Percentiles rank a stretch among this genome's conserved stretches.
phyloP scores from a whole-genome alignment of 2,888 invertebrate species.

The Quadroppia sp. region DNA sequence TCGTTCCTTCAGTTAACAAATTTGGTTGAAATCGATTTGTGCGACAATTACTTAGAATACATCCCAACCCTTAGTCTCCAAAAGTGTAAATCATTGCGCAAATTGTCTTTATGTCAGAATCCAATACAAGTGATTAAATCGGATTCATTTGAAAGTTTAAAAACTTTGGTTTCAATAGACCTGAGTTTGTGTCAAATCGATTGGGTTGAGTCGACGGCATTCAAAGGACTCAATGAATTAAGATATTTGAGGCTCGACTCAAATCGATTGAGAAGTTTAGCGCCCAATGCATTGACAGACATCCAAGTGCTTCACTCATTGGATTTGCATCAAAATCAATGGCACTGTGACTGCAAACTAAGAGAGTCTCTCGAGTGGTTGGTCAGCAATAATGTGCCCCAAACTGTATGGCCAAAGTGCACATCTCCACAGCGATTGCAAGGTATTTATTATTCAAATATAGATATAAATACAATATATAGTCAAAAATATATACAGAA shows the following conservation, averaged over 20 bases:
- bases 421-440: constrained; percentile 58
- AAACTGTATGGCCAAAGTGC: constrained; percentile 73
- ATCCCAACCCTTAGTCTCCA: constrained; percentile 74
- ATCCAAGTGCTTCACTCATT: constrained; percentile 69
- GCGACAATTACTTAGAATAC: constrained; percentile 71
- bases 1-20: constrained; percentile 82
- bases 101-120: constrained; percentile 71
- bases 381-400: constrained; percentile 68
- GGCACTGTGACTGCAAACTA: constrained; percentile 80
- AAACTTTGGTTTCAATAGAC: constrained; percentile 74
- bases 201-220: constrained; percentile 72
- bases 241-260: constrained; percentile 75
- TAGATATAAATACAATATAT: not conserved
- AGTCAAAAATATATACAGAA: not conserved
- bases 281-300: constrained; percentile 61
- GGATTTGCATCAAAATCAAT: constrained; percentile 78
- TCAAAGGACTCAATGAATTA: constrained; percentile 69
- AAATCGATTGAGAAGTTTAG: constrained; percentile 70
- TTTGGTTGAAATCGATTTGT: constrained; percentile 81
- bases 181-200: constrained; percentile 75
- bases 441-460: constrained; percentile 17
- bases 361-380: constrained; percentile 77
- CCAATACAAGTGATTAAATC: constrained; percentile 73
- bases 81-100: constrained; percentile 73
- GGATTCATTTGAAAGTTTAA: constrained; percentile 68